These are phyloP conservation scores for Coronaproctus castanopsis DNA, from an alignment of 2,888 invertebrate species.

Conservation along the genomic window DNA sequence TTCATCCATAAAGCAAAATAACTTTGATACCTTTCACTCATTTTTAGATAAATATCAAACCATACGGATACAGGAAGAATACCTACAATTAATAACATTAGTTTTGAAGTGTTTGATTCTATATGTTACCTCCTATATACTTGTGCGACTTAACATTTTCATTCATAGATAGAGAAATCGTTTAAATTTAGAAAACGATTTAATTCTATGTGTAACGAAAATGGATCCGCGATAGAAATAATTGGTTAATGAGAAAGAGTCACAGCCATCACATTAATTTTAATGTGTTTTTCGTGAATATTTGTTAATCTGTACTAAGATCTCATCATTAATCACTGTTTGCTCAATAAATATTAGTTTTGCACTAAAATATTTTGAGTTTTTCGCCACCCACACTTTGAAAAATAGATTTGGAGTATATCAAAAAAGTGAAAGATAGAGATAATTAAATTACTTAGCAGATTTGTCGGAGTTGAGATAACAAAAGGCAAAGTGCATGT, in stretches of 20 bases:
- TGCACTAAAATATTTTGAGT: background rate
- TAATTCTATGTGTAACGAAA: conserved; percentile 19
- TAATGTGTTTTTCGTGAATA: background rate
- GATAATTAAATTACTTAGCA: too few relatives aligned
- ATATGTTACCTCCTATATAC: conserved; percentile 21
- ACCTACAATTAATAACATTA: conserved; percentile 20
- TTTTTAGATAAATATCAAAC: background rate
- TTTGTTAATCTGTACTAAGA: background rate
- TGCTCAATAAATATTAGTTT: background rate
- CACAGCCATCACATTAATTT: conserved; percentile 1
- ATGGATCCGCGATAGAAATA: conserved; percentile 14
- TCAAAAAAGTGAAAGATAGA: too few relatives aligned
- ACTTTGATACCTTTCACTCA: background rate
- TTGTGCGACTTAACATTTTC: conserved; percentile 20
- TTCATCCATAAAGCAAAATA: background rate
- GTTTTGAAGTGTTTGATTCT: conserved; percentile 12
- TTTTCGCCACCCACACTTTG: too few relatives aligned
- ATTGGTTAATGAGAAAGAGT: background rate
- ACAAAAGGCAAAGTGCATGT: too few relatives aligned
- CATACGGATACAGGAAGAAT: conserved; percentile 15
- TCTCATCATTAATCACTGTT: background rate
- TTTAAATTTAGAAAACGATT: conserved; percentile 21
- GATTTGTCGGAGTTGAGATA: too few relatives aligned
- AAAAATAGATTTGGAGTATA: too few relatives aligned
- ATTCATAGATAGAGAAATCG: conserved; percentile 22